phyloP scores from a whole-genome alignment of 1,140 invertebrate genomes.

The Drosophila simulans region DNA sequence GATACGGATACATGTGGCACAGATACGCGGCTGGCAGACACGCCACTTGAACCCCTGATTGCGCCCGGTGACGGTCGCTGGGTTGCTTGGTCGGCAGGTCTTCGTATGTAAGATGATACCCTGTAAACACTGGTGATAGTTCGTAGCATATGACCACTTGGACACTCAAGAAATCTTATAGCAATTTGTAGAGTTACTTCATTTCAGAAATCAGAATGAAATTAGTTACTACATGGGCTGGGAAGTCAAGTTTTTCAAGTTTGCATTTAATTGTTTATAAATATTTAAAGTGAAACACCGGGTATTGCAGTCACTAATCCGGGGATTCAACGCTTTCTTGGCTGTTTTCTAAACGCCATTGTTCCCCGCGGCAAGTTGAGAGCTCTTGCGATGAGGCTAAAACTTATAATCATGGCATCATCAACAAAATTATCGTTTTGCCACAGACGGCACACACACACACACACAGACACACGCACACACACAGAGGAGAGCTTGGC shows the following conservation, averaged over 20 bases:
- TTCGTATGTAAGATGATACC: neutral
- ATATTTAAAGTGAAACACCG: neutral
- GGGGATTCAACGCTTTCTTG: neutral
- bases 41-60: slow-evolving; percentile 68
- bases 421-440: slow-evolving; percentile 77
- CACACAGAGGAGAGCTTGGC: too few relatives aligned
- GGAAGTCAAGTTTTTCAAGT: too few relatives aligned
- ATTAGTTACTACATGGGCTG: neutral
- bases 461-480: slow-evolving; percentile 24
- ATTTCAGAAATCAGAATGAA: neutral
- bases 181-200: neutral
- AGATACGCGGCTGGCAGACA: slow-evolving; percentile 43
- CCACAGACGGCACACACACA: slow-evolving; percentile 46
- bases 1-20: slow-evolving; percentile 34
- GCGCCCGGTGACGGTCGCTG: slow-evolving; percentile 39
- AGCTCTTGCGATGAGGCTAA: slow-evolving; percentile 52
- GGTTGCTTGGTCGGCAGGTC: slow-evolving; percentile 1
- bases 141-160: too few relatives aligned
- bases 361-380: slow-evolving; percentile 45
- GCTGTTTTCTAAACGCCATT: slow-evolving; percentile 31
- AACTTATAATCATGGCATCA: slow-evolving; percentile 79
- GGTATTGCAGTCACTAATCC: neutral
- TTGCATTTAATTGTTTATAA: too few relatives aligned
- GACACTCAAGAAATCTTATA: neutral
- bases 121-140: neutral